Percentiles rank a stretch among this genome's conserved stretches.
Conservation (phyloP, 2,888 invertebrate species). For the Sminthurinus aureus region DNA sequence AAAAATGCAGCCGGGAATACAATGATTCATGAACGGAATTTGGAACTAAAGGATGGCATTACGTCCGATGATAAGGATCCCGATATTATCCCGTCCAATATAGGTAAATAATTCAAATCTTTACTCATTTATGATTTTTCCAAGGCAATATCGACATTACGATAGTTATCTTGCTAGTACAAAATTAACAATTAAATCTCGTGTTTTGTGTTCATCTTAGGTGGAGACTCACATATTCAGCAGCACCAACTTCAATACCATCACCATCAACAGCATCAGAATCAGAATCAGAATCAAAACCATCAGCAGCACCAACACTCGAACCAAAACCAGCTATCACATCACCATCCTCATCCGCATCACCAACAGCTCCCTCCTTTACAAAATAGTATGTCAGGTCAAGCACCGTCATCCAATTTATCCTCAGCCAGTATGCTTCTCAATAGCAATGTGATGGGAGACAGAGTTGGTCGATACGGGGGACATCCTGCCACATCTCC, state of each 20-base stretch:
- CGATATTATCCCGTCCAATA: slow-evolving; percentile 78
- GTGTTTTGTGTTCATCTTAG: not conserved
- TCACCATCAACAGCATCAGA: slow-evolving; percentile 4
- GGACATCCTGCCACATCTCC: slow-evolving; percentile 34
- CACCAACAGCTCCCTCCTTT: not conserved
- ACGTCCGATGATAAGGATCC: slow-evolving; percentile 71
- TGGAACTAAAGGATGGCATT: slow-evolving; percentile 57
- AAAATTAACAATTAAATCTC: not conserved
- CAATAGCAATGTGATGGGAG: slow-evolving; percentile 14
- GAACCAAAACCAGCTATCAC: not conserved
- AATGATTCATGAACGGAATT: slow-evolving; percentile 31
- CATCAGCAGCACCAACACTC: not conserved
- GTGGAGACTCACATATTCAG: slow-evolving; percentile 18
- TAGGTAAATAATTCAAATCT: slow-evolving; percentile 65
- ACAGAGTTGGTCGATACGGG: not conserved
- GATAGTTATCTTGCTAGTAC: no score
- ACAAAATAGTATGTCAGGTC: not conserved
- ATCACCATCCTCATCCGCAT: not conserved
- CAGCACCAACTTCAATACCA: slow-evolving; percentile 26
- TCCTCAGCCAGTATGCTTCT: slow-evolving; percentile 21
- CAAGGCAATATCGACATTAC: not conserved
- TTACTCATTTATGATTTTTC: not conserved
- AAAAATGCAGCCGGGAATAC: slow-evolving; percentile 46
- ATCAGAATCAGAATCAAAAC: slow-evolving; percentile 10
- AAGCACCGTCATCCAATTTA: not conserved